phyloP scores from a whole-genome alignment of 2,797 vertebrate genomes.

The Tachyglossus aculeatus region DNA sequence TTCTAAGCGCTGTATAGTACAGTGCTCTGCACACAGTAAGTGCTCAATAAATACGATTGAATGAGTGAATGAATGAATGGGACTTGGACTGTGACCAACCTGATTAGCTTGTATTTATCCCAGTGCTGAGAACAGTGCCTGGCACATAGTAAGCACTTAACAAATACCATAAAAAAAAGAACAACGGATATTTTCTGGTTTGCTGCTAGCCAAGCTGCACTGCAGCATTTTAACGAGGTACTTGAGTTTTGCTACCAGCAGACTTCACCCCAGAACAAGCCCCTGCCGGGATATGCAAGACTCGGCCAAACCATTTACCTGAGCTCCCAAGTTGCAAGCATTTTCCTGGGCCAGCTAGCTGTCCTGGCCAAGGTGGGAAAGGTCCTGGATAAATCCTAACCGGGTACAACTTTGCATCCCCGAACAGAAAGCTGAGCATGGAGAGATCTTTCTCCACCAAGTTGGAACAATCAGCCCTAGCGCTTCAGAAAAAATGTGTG shows the following conservation, averaged over 20 bases:
- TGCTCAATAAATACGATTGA: too few relatives aligned
- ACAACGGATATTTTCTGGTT: too few relatives aligned
- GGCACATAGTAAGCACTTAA: not conserved
- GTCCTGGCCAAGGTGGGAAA: not conserved
- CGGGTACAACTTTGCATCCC: not conserved
- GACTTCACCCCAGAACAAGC: not conserved
- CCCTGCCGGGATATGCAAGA: not conserved
- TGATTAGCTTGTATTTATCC: not conserved
- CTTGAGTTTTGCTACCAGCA: not conserved
- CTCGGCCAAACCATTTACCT: not conserved
- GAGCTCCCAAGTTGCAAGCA: too few relatives aligned
- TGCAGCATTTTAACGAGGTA: not conserved
- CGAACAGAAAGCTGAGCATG: not conserved
- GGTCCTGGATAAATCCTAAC: not conserved
- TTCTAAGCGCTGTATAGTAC: too few relatives aligned
- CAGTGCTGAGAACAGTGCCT: not conserved
- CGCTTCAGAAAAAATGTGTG: not conserved
- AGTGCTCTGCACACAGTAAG: too few relatives aligned
- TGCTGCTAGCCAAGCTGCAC: not conserved
- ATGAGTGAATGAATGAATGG: too few relatives aligned
- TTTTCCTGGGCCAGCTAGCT: not conserved
- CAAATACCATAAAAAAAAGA: too few relatives aligned
- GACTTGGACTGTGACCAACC: too few relatives aligned
- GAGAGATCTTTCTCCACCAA: not conserved
- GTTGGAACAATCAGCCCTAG: not conserved